These are phyloP conservation scores for Accipiter cooperii DNA, from an alignment of 2,113 vertebrate genomes.

Conservation along the genomic window DNA sequence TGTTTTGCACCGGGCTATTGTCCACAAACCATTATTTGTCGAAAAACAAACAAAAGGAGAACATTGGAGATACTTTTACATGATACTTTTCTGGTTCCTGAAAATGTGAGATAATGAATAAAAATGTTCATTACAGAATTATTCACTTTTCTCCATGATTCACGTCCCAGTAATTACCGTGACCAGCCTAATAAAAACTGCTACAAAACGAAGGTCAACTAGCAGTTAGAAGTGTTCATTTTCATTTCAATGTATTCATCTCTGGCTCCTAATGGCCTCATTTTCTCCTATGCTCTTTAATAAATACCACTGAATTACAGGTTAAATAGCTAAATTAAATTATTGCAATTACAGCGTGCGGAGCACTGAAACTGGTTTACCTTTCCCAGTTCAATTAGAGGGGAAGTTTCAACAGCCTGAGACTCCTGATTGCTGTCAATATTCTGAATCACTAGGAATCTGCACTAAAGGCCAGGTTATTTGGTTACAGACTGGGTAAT, in stretches of 20 bases:
- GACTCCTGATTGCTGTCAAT: slow-evolving; percentile 81
- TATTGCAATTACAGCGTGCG: slow-evolving; percentile 90
- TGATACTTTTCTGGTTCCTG: slow-evolving; percentile 67
- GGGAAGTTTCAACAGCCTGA: slow-evolving; percentile 78
- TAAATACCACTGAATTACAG: slow-evolving; percentile 99
- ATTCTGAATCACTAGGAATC: slow-evolving; percentile 65
- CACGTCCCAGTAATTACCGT: slow-evolving; percentile 95
- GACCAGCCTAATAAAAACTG: slow-evolving; percentile 92
- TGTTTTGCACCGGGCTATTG: slow-evolving; percentile 1
- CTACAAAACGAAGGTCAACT: slow-evolving; percentile 99
- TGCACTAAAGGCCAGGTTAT: slow-evolving; percentile 47
- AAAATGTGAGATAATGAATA: slow-evolving; percentile 86
- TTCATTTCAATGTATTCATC: slow-evolving; percentile 99
- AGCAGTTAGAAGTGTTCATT: slow-evolving; percentile 98
- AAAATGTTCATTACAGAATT: slow-evolving; percentile 95
- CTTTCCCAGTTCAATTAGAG: slow-evolving; percentile 90
- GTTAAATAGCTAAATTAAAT: slow-evolving; percentile 99
- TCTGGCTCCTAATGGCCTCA: slow-evolving; percentile 96
- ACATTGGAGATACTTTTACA: slow-evolving; percentile 3
- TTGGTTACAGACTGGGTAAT: slow-evolving; percentile 35
- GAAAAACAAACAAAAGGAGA: slow-evolving; percentile 71
- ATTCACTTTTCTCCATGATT: slow-evolving; percentile 93
- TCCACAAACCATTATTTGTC: slow-evolving; percentile 69
- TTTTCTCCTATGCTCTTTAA: slow-evolving; percentile 97
- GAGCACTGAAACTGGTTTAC: slow-evolving; percentile 86